These are phyloP conservation scores for Drosophila birchii DNA, from an alignment of 2,888 invertebrate species.

Conservation along the genomic window DNA sequence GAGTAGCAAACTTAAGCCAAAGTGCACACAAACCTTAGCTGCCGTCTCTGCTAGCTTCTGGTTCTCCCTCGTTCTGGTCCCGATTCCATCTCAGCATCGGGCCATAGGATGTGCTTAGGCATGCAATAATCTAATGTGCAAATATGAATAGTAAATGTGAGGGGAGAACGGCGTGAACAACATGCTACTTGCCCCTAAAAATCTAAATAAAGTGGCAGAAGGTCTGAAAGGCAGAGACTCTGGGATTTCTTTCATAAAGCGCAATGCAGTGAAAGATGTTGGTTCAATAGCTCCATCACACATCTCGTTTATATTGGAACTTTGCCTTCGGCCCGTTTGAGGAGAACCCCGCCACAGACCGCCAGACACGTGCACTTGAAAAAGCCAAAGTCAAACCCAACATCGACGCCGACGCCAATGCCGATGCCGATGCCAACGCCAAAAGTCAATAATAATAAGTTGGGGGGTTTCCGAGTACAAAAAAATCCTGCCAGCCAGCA, in stretches of 20 bases:
- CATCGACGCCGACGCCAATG: conserved; percentile 25
- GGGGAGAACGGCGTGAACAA: conserved; percentile 51
- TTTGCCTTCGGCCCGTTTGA: conserved; percentile 33
- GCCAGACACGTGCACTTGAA: conserved; percentile 75
- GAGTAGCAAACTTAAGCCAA: conserved; percentile 59
- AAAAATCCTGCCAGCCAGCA: conserved; percentile 29
- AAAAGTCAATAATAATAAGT: conserved; percentile 78
- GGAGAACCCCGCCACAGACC: conserved; percentile 34
- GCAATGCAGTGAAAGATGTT: conserved; percentile 56
- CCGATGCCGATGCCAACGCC: conserved; percentile 32
- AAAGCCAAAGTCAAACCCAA: conserved; percentile 56
- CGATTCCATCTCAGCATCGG: conserved; percentile 1
- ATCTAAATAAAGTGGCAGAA: conserved; percentile 55
- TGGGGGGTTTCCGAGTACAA: conserved; percentile 26
- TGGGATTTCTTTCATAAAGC: conserved; percentile 40
- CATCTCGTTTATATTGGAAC: conserved; percentile 16
- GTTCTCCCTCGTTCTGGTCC: neutral
- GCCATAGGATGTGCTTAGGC: conserved; percentile 67
- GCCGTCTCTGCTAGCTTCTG: neutral
- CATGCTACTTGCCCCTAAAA: conserved; percentile 69
- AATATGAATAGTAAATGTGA: conserved; percentile 72
- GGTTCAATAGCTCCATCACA: conserved; percentile 69
- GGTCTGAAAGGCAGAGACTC: conserved; percentile 7
- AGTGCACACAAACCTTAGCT: conserved; percentile 47
- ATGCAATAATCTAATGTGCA: conserved; percentile 81